Evolutionary conservation across 2,113 vertebrate species (phyloP), one percentile per base, ranked within the genome.

Genomic region (Nothobranchius kuhntae): DNA sequence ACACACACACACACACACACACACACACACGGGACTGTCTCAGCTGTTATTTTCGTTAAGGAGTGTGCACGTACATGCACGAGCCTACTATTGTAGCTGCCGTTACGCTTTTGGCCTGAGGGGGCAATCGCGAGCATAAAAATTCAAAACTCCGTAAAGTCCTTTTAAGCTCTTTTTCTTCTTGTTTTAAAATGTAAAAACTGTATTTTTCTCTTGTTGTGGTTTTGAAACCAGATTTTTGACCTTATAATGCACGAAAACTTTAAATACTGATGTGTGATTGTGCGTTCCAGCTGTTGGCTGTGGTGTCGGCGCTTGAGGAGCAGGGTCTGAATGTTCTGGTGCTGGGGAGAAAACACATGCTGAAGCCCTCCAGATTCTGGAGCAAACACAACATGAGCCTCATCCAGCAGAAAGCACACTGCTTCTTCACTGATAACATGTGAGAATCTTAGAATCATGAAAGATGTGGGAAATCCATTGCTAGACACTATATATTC

Each of bases 271-370:
- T 45, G 17, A n/a, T 15, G 3, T 47, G 1, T 53, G 21, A 26
- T 3, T 80, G 30, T 82, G 14, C 78, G 72, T 51, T 92, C 51
- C 85, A 99, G 98, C 89, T 99, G 47, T 82, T 95, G 72, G 55
- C 91, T 1, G 93, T 97, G 66, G 83, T 99, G 62, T 93, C 87
- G 14, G 90, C 89, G 71, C 87, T 99, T 61, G 77, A 90, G 58
- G 85, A 82, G 57, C 89, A 87, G 52, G 94, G 95, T 7, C 73
- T 83, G 47, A 91, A 83, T 1, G 13, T 98, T 36, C 93, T 99
- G 63, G 95, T 99, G 44, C 85, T 99, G 75, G 96, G 97, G n/a
- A 94, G 97, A 73, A 97, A 95, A 82, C 98, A 99, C 84, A 98
- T 99, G 97, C 86, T 95, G 78, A 15, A 0, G 0, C 81, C 89